These are phyloP conservation scores for Seira ritae DNA, from an alignment of 2,888 invertebrate species.

Conservation along the genomic window DNA sequence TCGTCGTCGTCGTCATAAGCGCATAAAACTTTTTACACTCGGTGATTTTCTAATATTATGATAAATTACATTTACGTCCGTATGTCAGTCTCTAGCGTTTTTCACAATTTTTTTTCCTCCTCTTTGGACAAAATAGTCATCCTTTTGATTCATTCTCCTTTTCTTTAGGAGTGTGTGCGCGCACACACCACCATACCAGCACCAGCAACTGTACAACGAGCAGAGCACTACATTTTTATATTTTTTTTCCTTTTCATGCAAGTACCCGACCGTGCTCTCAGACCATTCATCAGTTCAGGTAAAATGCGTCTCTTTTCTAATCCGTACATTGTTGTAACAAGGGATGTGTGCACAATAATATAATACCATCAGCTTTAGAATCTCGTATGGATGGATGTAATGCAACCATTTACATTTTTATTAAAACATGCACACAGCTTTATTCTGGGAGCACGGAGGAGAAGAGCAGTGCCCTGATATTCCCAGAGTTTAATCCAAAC, in stretches of 20 bases:
- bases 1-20: neutral
- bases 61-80: conserved; percentile 61
- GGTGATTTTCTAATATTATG: conserved; percentile 61
- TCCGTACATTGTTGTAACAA: neutral
- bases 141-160: conserved; percentile 8
- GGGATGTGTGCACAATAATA: neutral
- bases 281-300: conserved; percentile 63
- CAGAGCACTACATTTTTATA: neutral
- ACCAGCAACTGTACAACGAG: neutral
- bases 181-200: conserved; percentile 24
- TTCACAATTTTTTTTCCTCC: conserved; percentile 48
- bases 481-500: neutral
- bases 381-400: neutral
- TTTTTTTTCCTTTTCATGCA: conserved; percentile 47
- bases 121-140: conserved; percentile 32
- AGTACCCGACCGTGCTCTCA: conserved; percentile 60
- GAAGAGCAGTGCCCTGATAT: neutral
- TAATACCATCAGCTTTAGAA: no score
- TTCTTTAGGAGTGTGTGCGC: conserved; percentile 34
- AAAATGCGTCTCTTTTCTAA: conserved; percentile 34
- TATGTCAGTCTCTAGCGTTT: conserved; percentile 58
- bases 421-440: neutral
- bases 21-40: conserved; percentile 41
- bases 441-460: no score
- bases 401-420: neutral